Evolutionary conservation across 1,140 invertebrate species (phyloP).

Genomic region (Acromyrmex charruanus): DNA sequence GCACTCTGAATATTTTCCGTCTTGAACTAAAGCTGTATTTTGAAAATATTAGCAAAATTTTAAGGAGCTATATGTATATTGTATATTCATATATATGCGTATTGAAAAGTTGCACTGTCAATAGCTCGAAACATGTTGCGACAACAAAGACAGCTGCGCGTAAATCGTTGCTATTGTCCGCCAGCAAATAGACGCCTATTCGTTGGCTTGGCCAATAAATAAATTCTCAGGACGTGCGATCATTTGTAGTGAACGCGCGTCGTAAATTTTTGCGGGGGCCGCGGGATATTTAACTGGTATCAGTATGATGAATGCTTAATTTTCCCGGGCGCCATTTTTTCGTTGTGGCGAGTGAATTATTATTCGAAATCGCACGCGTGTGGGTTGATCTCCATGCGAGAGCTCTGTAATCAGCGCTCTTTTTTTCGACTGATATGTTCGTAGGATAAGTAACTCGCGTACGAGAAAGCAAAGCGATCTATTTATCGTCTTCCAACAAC

Average conservation of each 20-base stretch:
- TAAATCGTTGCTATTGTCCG: constrained; percentile 67
- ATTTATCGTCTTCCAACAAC: constrained; percentile 38
- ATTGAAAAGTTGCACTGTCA: constrained; percentile 20
- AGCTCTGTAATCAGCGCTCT: constrained; percentile 54
- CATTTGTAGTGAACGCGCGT: constrained; percentile 49
- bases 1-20: no score
- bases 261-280: constrained; percentile 61
- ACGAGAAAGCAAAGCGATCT: constrained; percentile 25
- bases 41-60: neutral
- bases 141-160: constrained; percentile 46
- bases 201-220: constrained; percentile 53
- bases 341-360: constrained; percentile 45
- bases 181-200: constrained; percentile 56
- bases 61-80: neutral
- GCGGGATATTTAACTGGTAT: constrained; percentile 63
- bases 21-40: no score
- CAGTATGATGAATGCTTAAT: constrained; percentile 61
- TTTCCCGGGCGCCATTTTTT: constrained; percentile 58
- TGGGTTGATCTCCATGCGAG: constrained; percentile 23
- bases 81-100: neutral
- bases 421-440: constrained; percentile 34
- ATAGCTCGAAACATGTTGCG: constrained; percentile 47
- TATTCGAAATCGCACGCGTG: constrained; percentile 31
- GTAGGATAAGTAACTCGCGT: constrained; percentile 28
- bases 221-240: constrained; percentile 59